Evolutionary conservation across 2,888 invertebrate genomes (phyloP), one percentile per base, ranked within the genome.

Genomic region (Onthophagus sagittarius): DNA sequence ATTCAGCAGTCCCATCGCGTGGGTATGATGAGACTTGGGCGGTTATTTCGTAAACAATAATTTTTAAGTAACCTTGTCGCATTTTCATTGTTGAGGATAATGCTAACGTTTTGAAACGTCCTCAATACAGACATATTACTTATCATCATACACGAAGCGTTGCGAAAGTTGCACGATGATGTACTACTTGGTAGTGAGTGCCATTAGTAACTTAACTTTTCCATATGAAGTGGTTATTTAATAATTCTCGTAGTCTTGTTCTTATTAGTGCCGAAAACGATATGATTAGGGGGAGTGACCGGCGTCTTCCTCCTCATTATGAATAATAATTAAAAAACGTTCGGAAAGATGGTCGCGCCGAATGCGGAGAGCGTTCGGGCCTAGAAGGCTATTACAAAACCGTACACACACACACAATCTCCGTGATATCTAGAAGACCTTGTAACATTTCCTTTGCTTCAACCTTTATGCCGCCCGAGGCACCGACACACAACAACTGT

Each of bases 341-440:
- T 53, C 11, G 39, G 39, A 53, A 23, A 23, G 39, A 53, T 53
- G 39, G 39, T 53, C 9, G 9, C 9, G 9, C 39, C 39, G 39
- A 53, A 53, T 11, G 39, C 23, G 23, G 23, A 23, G 39, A 53
- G 7, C 39, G 7, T 11, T 53, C 39, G 39, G 39, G 39, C 39
- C 39, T 53, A 53, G 39, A 53, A 53, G 39, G 69, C 70, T 32
- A 79, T 81, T 81, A 81, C 81, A 81, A 81, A 81, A 81, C 80
- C 80, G 81, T 81, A 84, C 67, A 32, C 23, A 67, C 85, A 23
- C 64, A 64, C 23, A 67, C 85, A 85, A 84, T 85, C 84, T 84
- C 85, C 84, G 82, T 78, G 83, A 84, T 84, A 85, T 85, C 85
- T 85, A 82, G 85, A 84, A 85, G 85, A 83, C 85, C 85, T 85